Conservation (phyloP, 2,888 invertebrate species). For the Drosophila mulleri region DNA sequence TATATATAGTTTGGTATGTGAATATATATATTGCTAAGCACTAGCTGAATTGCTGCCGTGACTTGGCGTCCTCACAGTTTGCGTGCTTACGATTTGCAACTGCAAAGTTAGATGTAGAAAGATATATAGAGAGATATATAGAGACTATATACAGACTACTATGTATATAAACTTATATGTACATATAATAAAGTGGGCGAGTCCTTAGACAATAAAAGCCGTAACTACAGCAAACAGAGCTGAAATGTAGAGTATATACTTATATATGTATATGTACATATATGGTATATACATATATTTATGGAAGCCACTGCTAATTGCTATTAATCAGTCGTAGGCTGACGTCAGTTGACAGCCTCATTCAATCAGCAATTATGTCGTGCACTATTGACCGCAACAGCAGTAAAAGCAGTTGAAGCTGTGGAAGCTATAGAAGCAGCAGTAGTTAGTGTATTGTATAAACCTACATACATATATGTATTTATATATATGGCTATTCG, state of each 20-base stretch:
- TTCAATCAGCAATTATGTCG: conserved; percentile 66
- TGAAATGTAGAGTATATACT: background rate
- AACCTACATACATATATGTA: background rate
- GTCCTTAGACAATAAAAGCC: background rate
- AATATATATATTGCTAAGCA: background rate
- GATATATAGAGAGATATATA: background rate
- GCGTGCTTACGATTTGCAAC: conserved; percentile 21
- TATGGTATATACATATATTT: background rate
- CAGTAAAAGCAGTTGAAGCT: conserved; percentile 4
- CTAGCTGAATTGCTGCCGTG: conserved; percentile 28
- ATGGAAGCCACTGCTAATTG: conserved; percentile 56
- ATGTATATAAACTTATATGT: background rate
- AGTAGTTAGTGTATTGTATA: background rate
- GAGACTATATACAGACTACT: background rate
- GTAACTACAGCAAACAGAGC: background rate
- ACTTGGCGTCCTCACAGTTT: conserved; percentile 22
- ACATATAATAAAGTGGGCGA: background rate
- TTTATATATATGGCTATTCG: conserved; percentile 9
- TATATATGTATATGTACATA: background rate
- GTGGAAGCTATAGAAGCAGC: background rate
- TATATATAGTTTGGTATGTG: conserved; percentile 8
- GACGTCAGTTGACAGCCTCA: conserved; percentile 68
- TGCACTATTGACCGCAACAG: conserved; percentile 70
- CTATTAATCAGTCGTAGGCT: conserved; percentile 64
- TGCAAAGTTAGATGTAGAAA: conserved; percentile 8